Conservation (phyloP, 1,140 invertebrate species). For the Zaprionus capensis region DNA sequence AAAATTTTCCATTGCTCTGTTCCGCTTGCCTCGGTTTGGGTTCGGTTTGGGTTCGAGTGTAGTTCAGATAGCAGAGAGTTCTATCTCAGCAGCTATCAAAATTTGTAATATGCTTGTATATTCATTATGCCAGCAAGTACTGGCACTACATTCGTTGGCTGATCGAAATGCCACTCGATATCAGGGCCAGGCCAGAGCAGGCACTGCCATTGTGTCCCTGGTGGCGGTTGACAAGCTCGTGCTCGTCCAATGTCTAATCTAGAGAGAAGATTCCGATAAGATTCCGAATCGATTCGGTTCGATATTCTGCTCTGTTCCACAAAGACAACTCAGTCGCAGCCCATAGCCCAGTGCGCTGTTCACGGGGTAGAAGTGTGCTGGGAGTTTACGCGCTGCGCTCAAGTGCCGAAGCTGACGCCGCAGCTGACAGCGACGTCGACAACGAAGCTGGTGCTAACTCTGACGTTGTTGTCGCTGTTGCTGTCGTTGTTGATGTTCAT, state of each 20-base stretch:
- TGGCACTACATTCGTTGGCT: neutral
- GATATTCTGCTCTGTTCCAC: slow-evolving; percentile 10
- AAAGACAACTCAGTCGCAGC: slow-evolving; percentile 14
- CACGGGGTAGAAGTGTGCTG: slow-evolving; percentile 56
- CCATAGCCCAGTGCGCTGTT: slow-evolving; percentile 21
- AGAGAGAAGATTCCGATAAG: slow-evolving; percentile 67
- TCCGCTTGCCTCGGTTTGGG: slow-evolving; percentile 8
- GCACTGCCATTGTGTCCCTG: slow-evolving; percentile 13
- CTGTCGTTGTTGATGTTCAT: neutral
- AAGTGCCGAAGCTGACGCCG: slow-evolving; percentile 23
- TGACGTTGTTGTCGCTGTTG: neutral
- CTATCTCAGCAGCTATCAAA: slow-evolving; percentile 11
- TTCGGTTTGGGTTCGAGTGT: neutral
- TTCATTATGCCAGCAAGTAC: slow-evolving; percentile 17
- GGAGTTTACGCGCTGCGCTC: slow-evolving; percentile 38
- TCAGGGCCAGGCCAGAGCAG: slow-evolving; percentile 7
- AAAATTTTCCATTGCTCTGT: slow-evolving; percentile 61
- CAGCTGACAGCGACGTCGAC: neutral
- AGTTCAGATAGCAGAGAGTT: slow-evolving; percentile 11
- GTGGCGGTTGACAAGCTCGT: slow-evolving; percentile 48
- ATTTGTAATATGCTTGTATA: slow-evolving; percentile 15
- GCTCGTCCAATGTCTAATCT: slow-evolving; percentile 53
- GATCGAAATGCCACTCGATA: slow-evolving; percentile 23
- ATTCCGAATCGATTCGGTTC: slow-evolving; percentile 53
- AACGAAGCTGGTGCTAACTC: neutral